These are phyloP conservation scores for Diaperis boleti DNA, from an alignment of 2,888 invertebrate genomes.

Conservation along the genomic window DNA sequence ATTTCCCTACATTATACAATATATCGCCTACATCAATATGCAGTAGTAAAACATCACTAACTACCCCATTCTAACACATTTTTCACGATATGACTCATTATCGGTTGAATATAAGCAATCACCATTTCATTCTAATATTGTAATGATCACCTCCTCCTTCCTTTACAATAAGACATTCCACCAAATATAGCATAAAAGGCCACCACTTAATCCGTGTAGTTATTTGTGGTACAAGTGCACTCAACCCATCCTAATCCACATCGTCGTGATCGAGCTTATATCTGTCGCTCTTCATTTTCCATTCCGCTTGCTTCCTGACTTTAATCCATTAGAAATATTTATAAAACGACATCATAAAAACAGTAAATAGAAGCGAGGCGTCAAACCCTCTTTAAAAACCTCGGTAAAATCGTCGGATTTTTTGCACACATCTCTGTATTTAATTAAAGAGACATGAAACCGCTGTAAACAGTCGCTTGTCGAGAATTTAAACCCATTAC, in stretches of 20 bases:
- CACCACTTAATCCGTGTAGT: too few species aligned
- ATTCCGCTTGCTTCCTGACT: slow-evolving; percentile 6
- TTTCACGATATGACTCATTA: too few species aligned
- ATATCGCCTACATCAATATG: too few species aligned
- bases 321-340: slow-evolving; percentile 21
- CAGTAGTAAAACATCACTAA: too few species aligned
- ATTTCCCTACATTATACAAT: too few species aligned
- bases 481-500: slow-evolving; percentile 46
- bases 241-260: slow-evolving; percentile 20
- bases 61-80: too few species aligned
- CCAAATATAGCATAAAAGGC: too few species aligned
- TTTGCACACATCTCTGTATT: background rate
- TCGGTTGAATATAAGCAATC: too few species aligned
- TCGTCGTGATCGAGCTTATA: slow-evolving; percentile 24
- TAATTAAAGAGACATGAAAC: slow-evolving; percentile 37
- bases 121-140: too few species aligned
- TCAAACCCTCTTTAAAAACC: background rate
- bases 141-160: too few species aligned
- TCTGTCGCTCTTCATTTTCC: slow-evolving; percentile 26
- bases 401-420: background rate
- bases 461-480: slow-evolving; percentile 36
- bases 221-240: background rate
- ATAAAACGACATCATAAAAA: background rate
- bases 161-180: too few species aligned
- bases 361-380: background rate